A percentile compares a stretch with the other conserved stretches of the same genome.
Conservation (phyloP, 2,888 invertebrate species). For the Leptopilina drosophilae region DNA sequence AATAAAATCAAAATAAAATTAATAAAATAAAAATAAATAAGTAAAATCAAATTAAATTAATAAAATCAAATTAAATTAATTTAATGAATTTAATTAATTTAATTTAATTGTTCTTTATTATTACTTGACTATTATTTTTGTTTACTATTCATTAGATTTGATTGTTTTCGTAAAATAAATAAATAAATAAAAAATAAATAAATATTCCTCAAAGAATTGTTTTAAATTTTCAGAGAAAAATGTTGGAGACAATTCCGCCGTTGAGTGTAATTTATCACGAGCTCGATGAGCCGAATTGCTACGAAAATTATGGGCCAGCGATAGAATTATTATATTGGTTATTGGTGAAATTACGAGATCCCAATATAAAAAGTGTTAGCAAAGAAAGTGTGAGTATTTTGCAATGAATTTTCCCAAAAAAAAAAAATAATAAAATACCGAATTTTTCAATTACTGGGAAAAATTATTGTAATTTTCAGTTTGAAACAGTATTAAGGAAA, state of each 20-base stretch:
- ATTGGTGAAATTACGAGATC: constrained; percentile 81
- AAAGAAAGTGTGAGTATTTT: constrained; percentile 78
- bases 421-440: constrained; percentile 41
- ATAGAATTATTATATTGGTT: constrained; percentile 84
- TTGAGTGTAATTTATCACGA: constrained; percentile 79
- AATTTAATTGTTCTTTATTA: neutral
- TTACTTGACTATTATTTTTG: too few species aligned
- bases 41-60: too few species aligned
- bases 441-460: constrained; percentile 49
- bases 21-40: too few species aligned
- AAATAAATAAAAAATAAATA: too few species aligned
- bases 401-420: constrained; percentile 40
- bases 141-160: too few species aligned
- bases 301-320: constrained; percentile 77
- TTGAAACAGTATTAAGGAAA: constrained; percentile 79
- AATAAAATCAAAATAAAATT: too few species aligned
- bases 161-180: too few species aligned
- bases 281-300: constrained; percentile 74
- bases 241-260: constrained; percentile 80
- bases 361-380: constrained; percentile 80
- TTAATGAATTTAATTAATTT: neutral
- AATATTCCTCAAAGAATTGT: too few species aligned
- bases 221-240: constrained; percentile 77
- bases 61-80: constrained; percentile 47
- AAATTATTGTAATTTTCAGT: constrained; percentile 75